Percentiles rank a stretch among this genome's conserved stretches.
Evolutionary conservation across 2,113 vertebrate genomes (phyloP).

Genomic region (Motacilla alba): DNA sequence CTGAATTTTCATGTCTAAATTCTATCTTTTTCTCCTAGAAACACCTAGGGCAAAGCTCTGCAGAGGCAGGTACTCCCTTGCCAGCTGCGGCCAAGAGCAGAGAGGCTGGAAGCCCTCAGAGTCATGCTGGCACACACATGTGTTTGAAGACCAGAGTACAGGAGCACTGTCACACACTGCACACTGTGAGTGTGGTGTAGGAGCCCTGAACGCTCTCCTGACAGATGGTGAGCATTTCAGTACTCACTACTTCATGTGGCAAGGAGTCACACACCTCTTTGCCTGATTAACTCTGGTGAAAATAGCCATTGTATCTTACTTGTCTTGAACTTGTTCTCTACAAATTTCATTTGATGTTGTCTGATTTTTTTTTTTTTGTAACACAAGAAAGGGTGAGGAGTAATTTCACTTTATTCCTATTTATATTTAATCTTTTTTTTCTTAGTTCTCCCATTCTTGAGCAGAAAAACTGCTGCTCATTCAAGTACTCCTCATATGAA

Average conservation of each 20-base stretch:
- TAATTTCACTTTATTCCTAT: not conserved
- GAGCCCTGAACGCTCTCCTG: not conserved
- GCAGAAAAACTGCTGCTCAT: not conserved
- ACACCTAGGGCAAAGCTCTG: not conserved
- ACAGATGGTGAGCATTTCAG: not conserved
- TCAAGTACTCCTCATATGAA: not conserved
- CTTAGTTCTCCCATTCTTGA: not conserved
- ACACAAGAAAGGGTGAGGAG: not conserved
- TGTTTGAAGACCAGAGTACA: not conserved
- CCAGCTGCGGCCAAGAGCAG: not conserved
- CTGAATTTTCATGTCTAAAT: not conserved
- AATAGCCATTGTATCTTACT: not conserved
- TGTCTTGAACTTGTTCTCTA: not conserved
- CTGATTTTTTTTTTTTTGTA: not conserved
- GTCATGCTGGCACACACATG: accelerated
- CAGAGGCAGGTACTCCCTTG: not conserved
- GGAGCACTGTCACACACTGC: not conserved
- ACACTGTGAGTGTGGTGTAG: not conserved
- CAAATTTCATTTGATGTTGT: not conserved
- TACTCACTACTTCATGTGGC: not conserved
- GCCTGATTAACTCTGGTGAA: not conserved
- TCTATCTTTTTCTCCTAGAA: not conserved
- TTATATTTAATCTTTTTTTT: not conserved
- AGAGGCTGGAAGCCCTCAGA: not conserved
- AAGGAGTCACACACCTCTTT: not conserved